phyloP scores from a whole-genome alignment of 2,797 vertebrate genomes.

The Epinephelus coioides region DNA sequence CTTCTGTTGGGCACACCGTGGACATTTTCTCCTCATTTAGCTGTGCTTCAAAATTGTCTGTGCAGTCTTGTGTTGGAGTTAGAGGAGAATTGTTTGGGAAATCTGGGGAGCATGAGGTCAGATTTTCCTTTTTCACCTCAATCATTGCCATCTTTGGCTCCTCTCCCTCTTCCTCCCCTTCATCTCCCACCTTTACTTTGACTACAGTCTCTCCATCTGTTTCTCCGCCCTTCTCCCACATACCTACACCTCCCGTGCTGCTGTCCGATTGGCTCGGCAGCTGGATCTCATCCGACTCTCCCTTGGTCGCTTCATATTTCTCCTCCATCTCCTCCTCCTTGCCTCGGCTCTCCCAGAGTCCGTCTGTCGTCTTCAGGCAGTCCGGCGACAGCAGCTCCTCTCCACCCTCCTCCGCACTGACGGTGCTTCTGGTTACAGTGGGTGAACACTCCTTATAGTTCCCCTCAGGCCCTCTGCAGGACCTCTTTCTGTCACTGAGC shows the following conservation, averaged over 20 bases:
- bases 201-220: conserved; percentile 64
- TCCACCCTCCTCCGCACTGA: conserved; percentile 74
- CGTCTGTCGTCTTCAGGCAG: conserved; percentile 75
- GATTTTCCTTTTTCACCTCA: conserved; percentile 93
- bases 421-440: conserved; percentile 69
- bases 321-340: conserved; percentile 67
- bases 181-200: conserved; percentile 80
- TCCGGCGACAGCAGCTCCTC: conserved; percentile 88
- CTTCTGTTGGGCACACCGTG: conserved; percentile 86
- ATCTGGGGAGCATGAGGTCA: conserved; percentile 87
- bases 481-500: conserved; percentile 81
- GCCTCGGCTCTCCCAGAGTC: conserved; percentile 48
- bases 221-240: conserved; percentile 61
- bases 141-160: conserved; percentile 71
- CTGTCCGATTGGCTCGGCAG: conserved; percentile 95
- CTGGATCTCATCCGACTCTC: conserved; percentile 90
- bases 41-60: conserved; percentile 81
- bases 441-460: conserved; percentile 72
- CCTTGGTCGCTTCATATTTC: conserved; percentile 74
- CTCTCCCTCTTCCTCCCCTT: conserved; percentile 81
- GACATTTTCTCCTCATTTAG: conserved; percentile 83
- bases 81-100: conserved; percentile 89
- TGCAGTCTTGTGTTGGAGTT: conserved; percentile 86
- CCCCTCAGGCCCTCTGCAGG: conserved; percentile 78
- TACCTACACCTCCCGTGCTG: conserved; percentile 46